A percentile compares a stretch with the other conserved stretches of the same genome.
Evolutionary conservation across 2,797 vertebrate species (phyloP).

Genomic region (Luscinia luscinia): DNA sequence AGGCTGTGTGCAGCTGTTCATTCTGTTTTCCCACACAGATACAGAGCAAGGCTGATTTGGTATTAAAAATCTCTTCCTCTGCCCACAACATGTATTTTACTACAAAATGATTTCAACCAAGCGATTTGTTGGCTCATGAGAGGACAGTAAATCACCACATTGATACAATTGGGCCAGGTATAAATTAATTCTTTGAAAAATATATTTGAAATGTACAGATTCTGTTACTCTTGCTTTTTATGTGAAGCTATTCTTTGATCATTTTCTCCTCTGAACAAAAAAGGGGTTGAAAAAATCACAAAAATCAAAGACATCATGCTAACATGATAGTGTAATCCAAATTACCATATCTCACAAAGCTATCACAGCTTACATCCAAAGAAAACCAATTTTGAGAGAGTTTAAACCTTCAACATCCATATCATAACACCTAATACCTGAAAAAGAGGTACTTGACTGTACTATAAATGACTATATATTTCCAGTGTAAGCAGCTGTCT

Average conservation of each 20-base stretch:
- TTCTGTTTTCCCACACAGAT: not conserved
- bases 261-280: not conserved
- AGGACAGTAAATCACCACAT: not conserved
- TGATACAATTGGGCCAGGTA: not conserved
- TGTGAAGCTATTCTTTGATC: accelerated
- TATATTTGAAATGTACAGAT: not conserved
- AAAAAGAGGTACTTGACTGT: not conserved
- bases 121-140: not conserved
- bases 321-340: not conserved
- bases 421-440: not conserved
- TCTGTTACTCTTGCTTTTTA: not conserved
- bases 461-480: not conserved
- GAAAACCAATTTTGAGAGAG: not conserved
- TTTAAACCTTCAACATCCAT: not conserved
- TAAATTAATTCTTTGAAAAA: not conserved
- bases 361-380: not conserved
- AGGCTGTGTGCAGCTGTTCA: not conserved
- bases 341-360: not conserved
- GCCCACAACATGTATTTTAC: not conserved
- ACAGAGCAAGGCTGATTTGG: not conserved
- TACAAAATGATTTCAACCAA: not conserved
- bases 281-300: not conserved
- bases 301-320: not conserved
- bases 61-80: slow-evolving; percentile 13
- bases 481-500: not conserved